Base-by-base conservation (phyloP, 2,797 vertebrate species). In the Hypotaenidia okinawae region DNA sequence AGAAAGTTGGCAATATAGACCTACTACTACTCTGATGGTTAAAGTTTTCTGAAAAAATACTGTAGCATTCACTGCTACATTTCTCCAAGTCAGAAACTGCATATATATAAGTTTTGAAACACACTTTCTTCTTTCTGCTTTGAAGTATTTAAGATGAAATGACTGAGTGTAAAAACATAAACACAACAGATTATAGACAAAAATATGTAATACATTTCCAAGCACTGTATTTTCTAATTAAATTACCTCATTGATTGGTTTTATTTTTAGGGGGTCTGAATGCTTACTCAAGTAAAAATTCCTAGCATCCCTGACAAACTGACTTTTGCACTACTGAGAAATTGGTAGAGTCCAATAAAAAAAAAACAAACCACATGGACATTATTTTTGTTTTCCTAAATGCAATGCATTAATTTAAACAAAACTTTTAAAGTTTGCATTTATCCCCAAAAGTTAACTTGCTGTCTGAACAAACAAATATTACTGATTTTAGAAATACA, bases 101-200 rank as follows among this genome's bases (percentile, higher is more conserved):
- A 52, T 27, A 25, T 45, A 11, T 18, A 79, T 57, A 43, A 68
- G 33, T 16, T 76, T 32, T 62, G 30, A 91, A 88, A 89, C 21
- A 69, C 5, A 55, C 8, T 61, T 7, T 61, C 75, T 64, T 39
- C 18, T 70, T 85, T 45, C 49, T 63, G 11, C 37, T 92, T 94
- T 85, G 32, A 90, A 87, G 32, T 70, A 87, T 62, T 94, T 85
- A 91, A 63, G 62, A 88, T 92, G 47, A 84, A 95, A 68, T 52
- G 5, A 79, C 33, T 67, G 41, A 93, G 51, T 27, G 39, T 69
- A 19, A 49, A 74, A 63, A 75, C 5, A 1, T 25, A 85, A 86
- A 35, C 52, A 43, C 4, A 77, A 35, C 3, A 89, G 4, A 69
- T 64, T 70, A 79, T 25, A 84, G 66, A 88, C 16, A 59, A 93